A percentile compares a stretch with the other conserved stretches of the same genome.
Conservation (phyloP, 2,797 vertebrate genomes). For the Tarsius wallacei region DNA sequence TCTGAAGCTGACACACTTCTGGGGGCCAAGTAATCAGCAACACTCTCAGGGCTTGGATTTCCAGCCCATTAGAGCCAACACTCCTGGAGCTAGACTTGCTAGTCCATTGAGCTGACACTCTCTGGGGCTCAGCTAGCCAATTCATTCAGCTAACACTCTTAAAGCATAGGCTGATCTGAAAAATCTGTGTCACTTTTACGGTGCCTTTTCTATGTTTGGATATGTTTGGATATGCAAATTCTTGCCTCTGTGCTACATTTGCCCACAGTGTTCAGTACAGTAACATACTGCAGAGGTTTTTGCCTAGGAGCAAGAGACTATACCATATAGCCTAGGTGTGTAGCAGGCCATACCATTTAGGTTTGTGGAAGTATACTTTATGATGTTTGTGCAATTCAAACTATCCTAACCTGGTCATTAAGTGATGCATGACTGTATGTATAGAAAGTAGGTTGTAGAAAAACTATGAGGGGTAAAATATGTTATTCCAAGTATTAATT, state of each 20-base stretch:
- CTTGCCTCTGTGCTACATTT: neutral
- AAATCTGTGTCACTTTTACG: neutral
- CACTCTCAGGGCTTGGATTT: too few relatives aligned
- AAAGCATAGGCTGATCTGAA: too few relatives aligned
- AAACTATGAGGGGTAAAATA: constrained; percentile 37
- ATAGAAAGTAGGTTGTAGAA: constrained; percentile 46
- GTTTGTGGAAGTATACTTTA: neutral
- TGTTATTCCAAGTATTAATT: constrained; percentile 56
- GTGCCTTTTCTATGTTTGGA: neutral
- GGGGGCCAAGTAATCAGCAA: too few relatives aligned
- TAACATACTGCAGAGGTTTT: neutral
- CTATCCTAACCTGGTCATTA: neutral
- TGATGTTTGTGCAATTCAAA: neutral
- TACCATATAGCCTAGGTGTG: neutral
- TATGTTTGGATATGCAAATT: neutral
- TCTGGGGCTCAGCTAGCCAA: too few relatives aligned
- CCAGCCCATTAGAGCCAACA: too few relatives aligned
- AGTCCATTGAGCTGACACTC: too few relatives aligned
- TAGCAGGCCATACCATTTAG: too few relatives aligned
- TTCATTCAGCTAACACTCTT: too few relatives aligned
- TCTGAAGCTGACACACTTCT: too few relatives aligned
- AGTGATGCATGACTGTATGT: neutral
- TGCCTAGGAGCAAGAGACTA: too few relatives aligned
- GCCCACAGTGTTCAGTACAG: neutral
- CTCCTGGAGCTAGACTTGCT: too few relatives aligned